These are phyloP conservation scores for Hippoglossus hippoglossus DNA, from an alignment of 2,797 vertebrate species.

Conservation along the genomic window DNA sequence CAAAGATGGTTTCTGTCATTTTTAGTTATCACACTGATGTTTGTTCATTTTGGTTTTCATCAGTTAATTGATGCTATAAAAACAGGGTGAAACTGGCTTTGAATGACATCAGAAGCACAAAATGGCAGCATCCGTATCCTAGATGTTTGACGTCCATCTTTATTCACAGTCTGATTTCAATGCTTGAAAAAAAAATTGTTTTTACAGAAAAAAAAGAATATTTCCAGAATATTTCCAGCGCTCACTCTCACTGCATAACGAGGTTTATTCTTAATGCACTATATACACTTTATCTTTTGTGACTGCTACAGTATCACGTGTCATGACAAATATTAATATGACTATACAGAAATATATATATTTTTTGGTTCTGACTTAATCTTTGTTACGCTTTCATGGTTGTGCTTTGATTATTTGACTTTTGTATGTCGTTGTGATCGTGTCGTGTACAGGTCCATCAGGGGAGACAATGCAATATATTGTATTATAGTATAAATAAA, in stretches of 20 bases:
- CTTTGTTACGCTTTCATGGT: constrained; percentile 51
- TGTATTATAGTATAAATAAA: constrained; percentile 69
- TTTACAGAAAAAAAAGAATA: background rate
- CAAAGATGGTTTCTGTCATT: no score
- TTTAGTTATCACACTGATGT: no score
- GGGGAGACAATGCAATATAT: constrained; percentile 59
- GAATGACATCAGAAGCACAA: no score
- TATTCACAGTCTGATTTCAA: background rate
- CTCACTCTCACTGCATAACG: constrained; percentile 45
- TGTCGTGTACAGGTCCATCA: constrained; percentile 57
- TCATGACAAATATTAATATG: constrained; percentile 62
- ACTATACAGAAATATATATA: constrained; percentile 60
- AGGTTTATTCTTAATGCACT: constrained; percentile 75
- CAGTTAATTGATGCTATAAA: no score
- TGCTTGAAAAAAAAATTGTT: constrained; percentile 1
- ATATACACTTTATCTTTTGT: constrained; percentile 78
- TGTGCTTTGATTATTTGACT: constrained; percentile 55
- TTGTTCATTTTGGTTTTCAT: no score
- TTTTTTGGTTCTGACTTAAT: constrained; percentile 60
- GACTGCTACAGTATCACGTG: constrained; percentile 67
- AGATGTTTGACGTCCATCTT: no score
- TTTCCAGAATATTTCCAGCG: background rate
- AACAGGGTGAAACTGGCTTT: no score
- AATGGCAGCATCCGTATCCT: no score
- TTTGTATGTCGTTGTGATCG: constrained; percentile 39